Evolutionary conservation across 92 coral and sea anemone genomes (phyloP), one percentile per base, ranked within the genome.

Genomic region (Pocillopora grandis): DNA sequence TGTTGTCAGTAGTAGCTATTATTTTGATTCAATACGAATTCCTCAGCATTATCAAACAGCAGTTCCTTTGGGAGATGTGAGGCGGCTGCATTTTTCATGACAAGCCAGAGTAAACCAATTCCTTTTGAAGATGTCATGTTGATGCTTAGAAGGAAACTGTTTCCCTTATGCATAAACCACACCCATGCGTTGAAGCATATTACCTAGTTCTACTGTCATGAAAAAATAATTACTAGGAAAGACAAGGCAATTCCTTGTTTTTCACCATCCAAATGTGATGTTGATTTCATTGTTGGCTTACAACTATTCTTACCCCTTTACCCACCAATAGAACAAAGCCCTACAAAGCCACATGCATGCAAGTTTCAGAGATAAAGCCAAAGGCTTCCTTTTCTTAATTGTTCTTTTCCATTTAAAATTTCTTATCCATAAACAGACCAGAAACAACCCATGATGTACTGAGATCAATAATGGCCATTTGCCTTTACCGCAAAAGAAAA

Each of bases 401-500:
- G 27, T 23, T 23, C 27, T 23, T 67, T 48, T 17, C 3, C 80
- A 60, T 23, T n/a, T 13, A 21, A 67, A 59, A 18, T 83, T 80
- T 10, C 63, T 78, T 14, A 73, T 23, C 9, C 48, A n/a, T 2
- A 69, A 42, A 49, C 14, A 69, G 4, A 1, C 14, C 11, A 7
- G 87, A 83, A 42, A 73, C 72, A 1, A 42, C 18, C 1, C 4
- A 31, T 35, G 87, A 83, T 20, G 63, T 80, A 19, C 2, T 83
- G 16, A 83, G 62, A 52, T 83, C 87, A 4, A 36, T 74, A 17
- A 83, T 74, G 87, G 80, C 74, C 20, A 72, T 19, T 14, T 83
- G 72, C 74, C 11, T 83, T 36, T 64, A n/a, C n/a, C 15, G 66
- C 9, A 1, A 19, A 1, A n/a, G n/a, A 58, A 36, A 33, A n/a